A percentile compares a stretch with the other conserved stretches of the same genome.
phyloP scores from a whole-genome alignment of 2,113 vertebrate genomes.

The Megaceryle torquata region DNA sequence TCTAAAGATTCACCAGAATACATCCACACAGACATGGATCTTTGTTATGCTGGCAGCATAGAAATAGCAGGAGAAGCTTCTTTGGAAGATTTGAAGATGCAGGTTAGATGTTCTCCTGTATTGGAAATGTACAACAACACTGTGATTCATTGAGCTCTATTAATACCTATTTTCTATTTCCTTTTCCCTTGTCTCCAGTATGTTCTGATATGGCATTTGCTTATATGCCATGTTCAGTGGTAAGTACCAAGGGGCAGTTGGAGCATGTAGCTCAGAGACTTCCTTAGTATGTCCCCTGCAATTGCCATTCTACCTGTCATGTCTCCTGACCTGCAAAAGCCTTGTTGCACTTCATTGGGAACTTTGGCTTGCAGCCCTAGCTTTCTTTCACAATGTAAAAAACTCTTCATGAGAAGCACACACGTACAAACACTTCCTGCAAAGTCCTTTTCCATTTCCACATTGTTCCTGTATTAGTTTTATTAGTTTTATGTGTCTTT shows the following conservation, averaged over 20 bases:
- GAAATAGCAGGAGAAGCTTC: constrained; percentile 86
- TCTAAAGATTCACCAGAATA: constrained; percentile 28
- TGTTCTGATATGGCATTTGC: constrained; percentile 70
- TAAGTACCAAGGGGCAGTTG: constrained; percentile 62
- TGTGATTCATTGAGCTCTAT: constrained; percentile 25
- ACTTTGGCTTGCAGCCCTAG: neutral
- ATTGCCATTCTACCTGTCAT: neutral
- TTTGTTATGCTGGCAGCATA: constrained; percentile 77
- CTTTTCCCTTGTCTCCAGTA: constrained; percentile 64
- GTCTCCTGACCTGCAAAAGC: neutral
- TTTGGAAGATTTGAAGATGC: constrained; percentile 86
- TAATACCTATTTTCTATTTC: constrained; percentile 53
- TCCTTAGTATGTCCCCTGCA: neutral
- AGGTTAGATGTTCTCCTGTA: constrained; percentile 75
- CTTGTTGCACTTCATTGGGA: constrained; percentile 28
- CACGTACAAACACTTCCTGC: neutral
- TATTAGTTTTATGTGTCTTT: neutral
- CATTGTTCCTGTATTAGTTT: constrained; percentile 21
- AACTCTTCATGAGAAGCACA: neutral
- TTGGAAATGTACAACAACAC: neutral
- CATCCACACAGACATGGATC: constrained; percentile 17
- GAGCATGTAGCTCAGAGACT: neutral
- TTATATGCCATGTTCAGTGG: constrained; percentile 62
- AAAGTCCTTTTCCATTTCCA: constrained; percentile 26
- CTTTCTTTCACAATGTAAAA: neutral